Conservation (phyloP, 2,888 invertebrate genomes). For the Mallateleia sp. region DNA sequence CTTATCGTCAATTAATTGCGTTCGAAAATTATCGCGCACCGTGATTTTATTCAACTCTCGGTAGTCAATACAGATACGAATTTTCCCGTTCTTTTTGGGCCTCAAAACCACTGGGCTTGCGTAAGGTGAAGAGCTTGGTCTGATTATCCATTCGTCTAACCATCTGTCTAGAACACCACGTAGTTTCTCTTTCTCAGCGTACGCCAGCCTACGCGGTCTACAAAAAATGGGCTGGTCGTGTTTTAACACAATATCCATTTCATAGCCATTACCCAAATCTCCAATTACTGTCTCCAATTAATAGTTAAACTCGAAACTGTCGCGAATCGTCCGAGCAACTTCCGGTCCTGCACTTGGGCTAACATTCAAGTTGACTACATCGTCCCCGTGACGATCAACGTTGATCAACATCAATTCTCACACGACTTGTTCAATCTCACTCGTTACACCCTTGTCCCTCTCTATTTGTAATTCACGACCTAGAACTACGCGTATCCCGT, state of each 20-base stretch:
- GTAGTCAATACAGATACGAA: conserved; percentile 30
- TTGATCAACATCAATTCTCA: too few species aligned
- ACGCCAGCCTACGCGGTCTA: conserved; percentile 16
- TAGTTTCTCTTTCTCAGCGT: conserved; percentile 31
- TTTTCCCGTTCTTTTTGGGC: conserved; percentile 6
- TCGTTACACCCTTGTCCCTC: too few species aligned
- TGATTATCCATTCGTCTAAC: conserved; percentile 12
- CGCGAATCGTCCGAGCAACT: background rate
- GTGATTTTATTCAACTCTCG: conserved; percentile 32
- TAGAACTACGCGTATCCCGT: too few species aligned
- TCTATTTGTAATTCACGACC: too few species aligned
- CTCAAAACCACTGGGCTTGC: conserved; percentile 25
- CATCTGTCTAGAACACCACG: conserved; percentile 12
- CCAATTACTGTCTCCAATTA: too few species aligned
- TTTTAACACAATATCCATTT: conserved; percentile 12
- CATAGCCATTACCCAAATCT: background rate
- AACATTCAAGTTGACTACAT: too few species aligned
- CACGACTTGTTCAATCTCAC: too few species aligned
- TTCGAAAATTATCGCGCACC: conserved; percentile 31
- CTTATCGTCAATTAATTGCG: conserved; percentile 41
- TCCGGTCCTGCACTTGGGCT: background rate
- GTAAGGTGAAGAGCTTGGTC: background rate
- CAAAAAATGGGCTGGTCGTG: conserved; percentile 24
- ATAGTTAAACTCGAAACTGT: background rate
- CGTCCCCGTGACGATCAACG: too few species aligned